phyloP scores from a whole-genome alignment of 1,140 invertebrate species.

The Bombus confusus region DNA sequence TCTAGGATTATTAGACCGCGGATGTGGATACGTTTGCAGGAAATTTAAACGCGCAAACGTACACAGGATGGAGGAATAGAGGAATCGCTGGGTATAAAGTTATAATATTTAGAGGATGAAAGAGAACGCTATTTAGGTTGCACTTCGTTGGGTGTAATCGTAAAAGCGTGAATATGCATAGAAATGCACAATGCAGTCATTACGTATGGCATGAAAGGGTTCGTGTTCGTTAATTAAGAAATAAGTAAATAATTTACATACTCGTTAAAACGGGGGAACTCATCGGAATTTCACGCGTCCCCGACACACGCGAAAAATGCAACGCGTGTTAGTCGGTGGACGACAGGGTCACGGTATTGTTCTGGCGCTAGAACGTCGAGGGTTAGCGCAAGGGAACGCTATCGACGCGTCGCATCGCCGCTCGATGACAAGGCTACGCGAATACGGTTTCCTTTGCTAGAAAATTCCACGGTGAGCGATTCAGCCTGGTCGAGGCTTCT shows the following conservation, averaged over 20 bases:
- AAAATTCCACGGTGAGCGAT: conserved; percentile 3
- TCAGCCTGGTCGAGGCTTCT: not conserved
- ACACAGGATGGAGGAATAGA: too few species aligned
- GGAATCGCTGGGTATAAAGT: too few species aligned
- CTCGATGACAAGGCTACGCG: not conserved
- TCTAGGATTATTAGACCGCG: too few species aligned
- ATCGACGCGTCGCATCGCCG: conserved; percentile 24
- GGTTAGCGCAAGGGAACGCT: conserved; percentile 1
- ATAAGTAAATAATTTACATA: not conserved
- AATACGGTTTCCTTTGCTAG: conserved; percentile 10
- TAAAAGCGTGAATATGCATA: too few species aligned
- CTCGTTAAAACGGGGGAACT: not conserved
- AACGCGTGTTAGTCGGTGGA: not conserved
- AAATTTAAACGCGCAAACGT: too few species aligned
- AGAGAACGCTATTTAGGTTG: too few species aligned
- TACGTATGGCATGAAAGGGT: too few species aligned
- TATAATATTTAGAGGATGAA: too few species aligned
- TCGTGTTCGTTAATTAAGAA: not conserved
- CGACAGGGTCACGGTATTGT: conserved; percentile 12
- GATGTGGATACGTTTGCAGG: too few species aligned
- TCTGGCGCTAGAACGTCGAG: conserved; percentile 16
- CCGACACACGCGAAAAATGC: not conserved
- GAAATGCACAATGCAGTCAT: too few species aligned
- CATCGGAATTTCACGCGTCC: not conserved
- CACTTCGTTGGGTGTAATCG: too few species aligned